Evolutionary conservation across 2,888 invertebrate species (phyloP).

Genomic region (Carcina quercana): DNA sequence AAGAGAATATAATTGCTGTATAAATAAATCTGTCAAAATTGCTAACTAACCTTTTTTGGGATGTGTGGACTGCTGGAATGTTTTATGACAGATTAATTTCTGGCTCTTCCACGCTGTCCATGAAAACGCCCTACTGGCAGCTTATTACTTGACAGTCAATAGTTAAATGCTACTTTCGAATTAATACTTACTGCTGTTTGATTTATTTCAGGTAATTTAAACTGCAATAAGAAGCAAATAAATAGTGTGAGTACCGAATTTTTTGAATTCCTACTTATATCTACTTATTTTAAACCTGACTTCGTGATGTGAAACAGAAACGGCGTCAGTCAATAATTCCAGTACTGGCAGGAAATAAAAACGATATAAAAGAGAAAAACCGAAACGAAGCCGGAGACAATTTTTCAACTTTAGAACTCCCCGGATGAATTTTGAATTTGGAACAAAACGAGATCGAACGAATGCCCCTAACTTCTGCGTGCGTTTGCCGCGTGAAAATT

Average conservation of each 20-base stretch:
- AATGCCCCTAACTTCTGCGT: constrained; percentile 47
- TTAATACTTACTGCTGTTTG: neutral
- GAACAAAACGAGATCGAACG: constrained; percentile 58
- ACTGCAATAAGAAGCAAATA: constrained; percentile 16
- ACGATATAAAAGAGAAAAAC: constrained; percentile 29
- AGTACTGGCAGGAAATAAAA: constrained; percentile 14
- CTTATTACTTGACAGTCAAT: too few species aligned
- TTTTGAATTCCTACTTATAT: neutral
- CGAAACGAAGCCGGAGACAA: constrained; percentile 36
- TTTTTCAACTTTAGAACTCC: constrained; percentile 53
- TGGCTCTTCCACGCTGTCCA: too few species aligned
- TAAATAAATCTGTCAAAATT: too few species aligned
- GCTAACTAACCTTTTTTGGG: too few species aligned
- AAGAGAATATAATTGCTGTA: too few species aligned
- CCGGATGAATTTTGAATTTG: constrained; percentile 55
- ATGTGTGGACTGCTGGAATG: too few species aligned
- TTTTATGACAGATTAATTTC: too few species aligned
- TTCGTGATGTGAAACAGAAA: constrained; percentile 2
- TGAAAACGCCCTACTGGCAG: too few species aligned
- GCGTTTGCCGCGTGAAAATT: constrained; percentile 58
- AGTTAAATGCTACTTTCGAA: too few species aligned
- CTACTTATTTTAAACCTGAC: neutral
- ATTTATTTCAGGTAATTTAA: constrained; percentile 42
- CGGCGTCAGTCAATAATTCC: constrained; percentile 6
- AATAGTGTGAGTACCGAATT: constrained; percentile 28